Percentiles rank a stretch among this genome's conserved stretches.
phyloP scores from a whole-genome alignment of 2,797 vertebrate genomes.

The Pangasius sanitwongsei region DNA sequence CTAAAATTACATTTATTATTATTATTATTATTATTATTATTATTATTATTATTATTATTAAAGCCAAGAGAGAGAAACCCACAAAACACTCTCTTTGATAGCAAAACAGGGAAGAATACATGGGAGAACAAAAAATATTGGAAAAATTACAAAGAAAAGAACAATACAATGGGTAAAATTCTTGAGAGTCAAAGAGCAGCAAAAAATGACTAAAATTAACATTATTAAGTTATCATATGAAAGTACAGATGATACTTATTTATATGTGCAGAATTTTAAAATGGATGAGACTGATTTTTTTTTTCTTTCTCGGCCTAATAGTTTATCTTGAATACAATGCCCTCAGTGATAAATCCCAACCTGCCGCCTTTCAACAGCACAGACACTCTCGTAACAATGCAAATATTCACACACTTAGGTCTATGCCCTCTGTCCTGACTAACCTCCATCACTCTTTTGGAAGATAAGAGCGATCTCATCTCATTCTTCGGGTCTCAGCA shows the following conservation, averaged over 20 bases:
- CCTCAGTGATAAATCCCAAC: conserved; percentile 1
- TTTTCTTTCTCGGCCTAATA: background rate
- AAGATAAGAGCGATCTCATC: conserved; percentile 14
- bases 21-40: background rate
- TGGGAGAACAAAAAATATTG: background rate
- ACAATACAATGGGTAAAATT: too few relatives aligned
- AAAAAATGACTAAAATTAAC: background rate
- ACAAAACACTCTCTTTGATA: background rate
- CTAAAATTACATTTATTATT: background rate
- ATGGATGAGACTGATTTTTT: too few relatives aligned
- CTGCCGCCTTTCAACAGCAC: background rate
- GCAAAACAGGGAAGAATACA: background rate
- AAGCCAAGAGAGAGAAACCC: background rate
- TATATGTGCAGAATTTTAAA: background rate
- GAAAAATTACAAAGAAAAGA: background rate
- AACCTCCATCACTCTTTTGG: conserved; percentile 2
- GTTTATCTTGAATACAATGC: background rate
- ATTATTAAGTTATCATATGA: background rate
- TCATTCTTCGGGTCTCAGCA: conserved; percentile 37
- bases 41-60: background rate
- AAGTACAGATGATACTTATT: background rate
- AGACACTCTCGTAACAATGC: background rate
- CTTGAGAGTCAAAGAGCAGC: background rate
- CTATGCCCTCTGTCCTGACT: background rate
- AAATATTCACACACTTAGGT: background rate